phyloP scores from a whole-genome alignment of 2,888 invertebrate genomes.

The Microchrysa polita region DNA sequence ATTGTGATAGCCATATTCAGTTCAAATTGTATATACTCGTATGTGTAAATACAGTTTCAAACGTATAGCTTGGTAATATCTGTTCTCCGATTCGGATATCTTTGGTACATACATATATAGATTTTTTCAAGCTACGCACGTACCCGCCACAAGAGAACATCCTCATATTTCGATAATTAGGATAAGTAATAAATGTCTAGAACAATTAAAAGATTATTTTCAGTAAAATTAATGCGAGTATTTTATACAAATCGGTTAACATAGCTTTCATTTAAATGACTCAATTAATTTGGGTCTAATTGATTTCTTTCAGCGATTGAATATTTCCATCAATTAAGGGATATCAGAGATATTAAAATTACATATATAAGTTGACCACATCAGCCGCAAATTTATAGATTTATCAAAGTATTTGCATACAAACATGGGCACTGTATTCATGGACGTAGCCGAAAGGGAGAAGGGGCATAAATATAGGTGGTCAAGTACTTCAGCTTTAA shows the following conservation, averaged over 20 bases:
- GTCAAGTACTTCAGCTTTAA: too few relatives aligned
- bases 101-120: background rate
- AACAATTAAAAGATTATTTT: slow-evolving; percentile 17
- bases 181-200: slow-evolving; percentile 22
- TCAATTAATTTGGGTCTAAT: background rate
- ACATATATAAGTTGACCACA: too few relatives aligned
- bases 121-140: slow-evolving; percentile 17
- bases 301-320: background rate
- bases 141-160: slow-evolving; percentile 2
- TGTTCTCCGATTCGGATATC: background rate
- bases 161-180: background rate
- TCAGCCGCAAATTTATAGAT: too few relatives aligned
- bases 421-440: too few relatives aligned
- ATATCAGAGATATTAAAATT: background rate
- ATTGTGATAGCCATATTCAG: too few relatives aligned
- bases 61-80: background rate
- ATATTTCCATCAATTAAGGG: background rate
- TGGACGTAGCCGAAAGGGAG: too few relatives aligned
- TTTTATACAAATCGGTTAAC: background rate
- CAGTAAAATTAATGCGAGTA: slow-evolving; percentile 7
- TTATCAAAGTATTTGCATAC: too few relatives aligned
- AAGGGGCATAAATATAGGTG: too few relatives aligned
- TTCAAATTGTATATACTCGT: background rate
- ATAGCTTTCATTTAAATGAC: background rate
- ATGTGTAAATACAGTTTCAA: background rate